Evolutionary conservation across 2,888 invertebrate genomes (phyloP), one percentile per base, ranked within the genome.

Genomic region (Eledona agricola): DNA sequence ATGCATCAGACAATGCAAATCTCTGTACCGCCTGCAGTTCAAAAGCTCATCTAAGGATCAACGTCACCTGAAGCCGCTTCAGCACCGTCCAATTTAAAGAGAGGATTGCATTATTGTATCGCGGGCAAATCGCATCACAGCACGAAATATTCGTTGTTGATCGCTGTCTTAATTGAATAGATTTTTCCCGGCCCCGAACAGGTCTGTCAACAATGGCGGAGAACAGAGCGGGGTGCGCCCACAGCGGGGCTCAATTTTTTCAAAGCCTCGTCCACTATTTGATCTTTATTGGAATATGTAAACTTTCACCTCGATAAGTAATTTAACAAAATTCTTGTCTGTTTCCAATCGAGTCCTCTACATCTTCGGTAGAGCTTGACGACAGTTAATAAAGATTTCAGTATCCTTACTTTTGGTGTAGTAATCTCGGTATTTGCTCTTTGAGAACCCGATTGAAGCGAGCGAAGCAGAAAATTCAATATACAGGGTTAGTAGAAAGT

Each of bases 141-240:
- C 26, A 16, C 25, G 26, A 40, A 10, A 4, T 25, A n/a, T 17
- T 23, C 17, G 7, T 9, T 4, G 17, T 10, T 10, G 23, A 23
- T 38, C 15, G 12, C 16, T 25, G 17, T 17, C 34, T 34, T 34
- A 19, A 20, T 34, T 34, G 34, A 34, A 34, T 20, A 34, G 7
- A 16, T 31, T 31, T n/a, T 31, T 29, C 31, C 17, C 29, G 4
- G 7, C n/a, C 9, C n/a, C 11, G 7, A 16, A 7, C 34, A 10
- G 20, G 20, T n/a, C n/a, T 34, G 16, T 20, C 34, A 34, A 34
- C 34, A 34, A 34, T 34, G 6, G 34, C n/a, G n/a, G n/a, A 40
- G 16, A 28, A 40, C 26, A 10, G 40, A n/a, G 3, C 5, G 26
- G 26, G 38, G 16, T 26, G 38, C 26, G 40, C 26, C 40, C 28